Evolutionary conservation across 2,797 vertebrate genomes (phyloP).

Genomic region (Semaprochilodus insignis): DNA sequence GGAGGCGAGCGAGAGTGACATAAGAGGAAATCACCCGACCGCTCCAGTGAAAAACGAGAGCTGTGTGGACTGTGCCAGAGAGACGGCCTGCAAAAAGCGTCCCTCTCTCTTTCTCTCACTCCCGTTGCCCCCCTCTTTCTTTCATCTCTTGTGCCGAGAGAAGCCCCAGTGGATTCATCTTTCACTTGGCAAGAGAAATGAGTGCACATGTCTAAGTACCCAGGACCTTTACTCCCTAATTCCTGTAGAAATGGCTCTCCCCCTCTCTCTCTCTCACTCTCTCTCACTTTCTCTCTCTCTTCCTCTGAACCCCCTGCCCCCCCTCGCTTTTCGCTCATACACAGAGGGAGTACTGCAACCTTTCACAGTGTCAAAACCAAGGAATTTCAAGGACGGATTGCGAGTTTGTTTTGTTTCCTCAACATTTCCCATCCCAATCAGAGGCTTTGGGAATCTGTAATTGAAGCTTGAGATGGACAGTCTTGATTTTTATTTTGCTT

Average conservation of each 20-base stretch:
- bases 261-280: slow-evolving; percentile 32
- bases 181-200: slow-evolving; percentile 52
- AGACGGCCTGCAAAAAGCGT: slow-evolving; percentile 28
- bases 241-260: slow-evolving; percentile 49
- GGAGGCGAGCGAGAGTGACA: slow-evolving; percentile 39
- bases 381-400: slow-evolving; percentile 57
- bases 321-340: slow-evolving; percentile 22
- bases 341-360: slow-evolving; percentile 45
- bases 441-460: slow-evolving; percentile 38
- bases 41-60: slow-evolving; percentile 48
- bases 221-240: slow-evolving; percentile 56
- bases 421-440: slow-evolving; percentile 51
- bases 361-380: slow-evolving; percentile 47
- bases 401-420: slow-evolving; percentile 55
- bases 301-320: background rate
- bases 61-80: slow-evolving; percentile 30
- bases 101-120: slow-evolving; percentile 31
- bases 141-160: slow-evolving; percentile 55
- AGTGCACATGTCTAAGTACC: slow-evolving; percentile 54
- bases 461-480: slow-evolving; percentile 38
- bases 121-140: slow-evolving; percentile 41
- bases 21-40: slow-evolving; percentile 37
- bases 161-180: slow-evolving; percentile 52
- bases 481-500: slow-evolving; percentile 36
- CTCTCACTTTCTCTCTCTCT: slow-evolving; percentile 32